phyloP scores from a whole-genome alignment of 1,140 invertebrate genomes.

The Trigoniulus corallinus region DNA sequence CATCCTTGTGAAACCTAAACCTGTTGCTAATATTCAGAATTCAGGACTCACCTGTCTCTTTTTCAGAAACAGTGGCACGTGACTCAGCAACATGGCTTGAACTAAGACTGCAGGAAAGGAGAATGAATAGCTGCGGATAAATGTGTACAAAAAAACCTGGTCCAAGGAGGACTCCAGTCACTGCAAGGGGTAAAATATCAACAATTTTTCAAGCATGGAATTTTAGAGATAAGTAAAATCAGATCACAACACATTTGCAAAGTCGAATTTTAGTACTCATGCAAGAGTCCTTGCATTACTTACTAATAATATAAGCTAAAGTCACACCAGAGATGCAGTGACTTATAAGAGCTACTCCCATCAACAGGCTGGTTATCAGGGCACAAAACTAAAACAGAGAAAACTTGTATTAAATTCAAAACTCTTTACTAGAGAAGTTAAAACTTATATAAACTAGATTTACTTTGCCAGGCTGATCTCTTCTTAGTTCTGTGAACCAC shows the following conservation, averaged over 20 bases:
- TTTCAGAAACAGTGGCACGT: no score
- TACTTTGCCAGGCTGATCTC: conserved; percentile 19
- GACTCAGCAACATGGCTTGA: not conserved
- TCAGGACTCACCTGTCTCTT: no score
- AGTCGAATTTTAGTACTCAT: no score
- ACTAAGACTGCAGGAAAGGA: not conserved
- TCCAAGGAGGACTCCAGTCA: not conserved
- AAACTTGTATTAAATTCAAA: not conserved
- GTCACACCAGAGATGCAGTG: conserved; percentile 21
- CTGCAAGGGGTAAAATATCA: not conserved
- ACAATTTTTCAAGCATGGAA: no score
- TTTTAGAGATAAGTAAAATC: no score
- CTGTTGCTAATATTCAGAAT: no score
- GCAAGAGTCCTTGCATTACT: no score
- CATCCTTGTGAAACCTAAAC: no score
- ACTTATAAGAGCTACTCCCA: conserved; percentile 18
- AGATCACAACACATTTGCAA: no score
- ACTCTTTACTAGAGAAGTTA: not conserved
- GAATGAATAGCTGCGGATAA: not conserved
- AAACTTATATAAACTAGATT: conserved; percentile 5
- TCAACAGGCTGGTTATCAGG: conserved; percentile 16
- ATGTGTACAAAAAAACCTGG: not conserved
- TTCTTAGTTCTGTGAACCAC: conserved; percentile 16
- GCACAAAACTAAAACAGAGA: conserved; percentile 21
- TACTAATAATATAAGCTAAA: conserved; percentile 22